Base-by-base conservation (phyloP, 2,113 vertebrate genomes). In the Carassius carassius region DNA sequence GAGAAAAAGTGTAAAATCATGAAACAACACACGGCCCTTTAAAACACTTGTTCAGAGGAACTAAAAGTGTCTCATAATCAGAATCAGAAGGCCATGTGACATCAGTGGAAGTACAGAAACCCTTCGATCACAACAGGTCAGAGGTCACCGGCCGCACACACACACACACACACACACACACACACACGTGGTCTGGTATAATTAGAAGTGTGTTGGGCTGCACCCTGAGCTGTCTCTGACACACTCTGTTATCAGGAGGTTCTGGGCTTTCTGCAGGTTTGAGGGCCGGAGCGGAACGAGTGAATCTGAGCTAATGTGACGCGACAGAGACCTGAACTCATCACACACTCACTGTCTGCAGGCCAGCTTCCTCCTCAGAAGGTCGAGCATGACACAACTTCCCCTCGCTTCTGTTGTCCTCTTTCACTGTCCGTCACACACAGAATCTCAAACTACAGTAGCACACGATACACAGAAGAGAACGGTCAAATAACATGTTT, bases 131-230 rank as follows among this genome's bases (percentile, higher is more conserved):
- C 1, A 21, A 73, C 2, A 78, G 58, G 67, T 73, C 70, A 72
- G 19, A 63, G 62, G 62, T 29, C 62, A 41, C 7, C 37, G 7
- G 37, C 37, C 9, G 11, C 44, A 3, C 44, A 47, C 44, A 12
- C 11, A 13, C 11, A 10, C 41, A 44, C 8, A 10, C 41, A 10
- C 41, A 44, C 41, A 44, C 41, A 9, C 41, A 41, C n/a, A n/a
- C n/a, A n/a, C n/a, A n/a, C n/a, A 12, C n/a, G 5, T 73, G 81
- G 54, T 65, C 17, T 23, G 37, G 37, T 87, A 85, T 86, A 85
- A 78, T 88, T 85, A 87, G 82, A 49, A 54, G 32, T 10, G 69
- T 49, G 69, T 60, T 25, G 5, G 32, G 84, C 80, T 49, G 63
- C 81, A 78, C 74, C 44, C 81, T 70, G 44, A 47, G 1, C 41